These are phyloP conservation scores for Dendrolimus kikuchii DNA, from an alignment of 1,140 invertebrate genomes.

Conservation along the genomic window DNA sequence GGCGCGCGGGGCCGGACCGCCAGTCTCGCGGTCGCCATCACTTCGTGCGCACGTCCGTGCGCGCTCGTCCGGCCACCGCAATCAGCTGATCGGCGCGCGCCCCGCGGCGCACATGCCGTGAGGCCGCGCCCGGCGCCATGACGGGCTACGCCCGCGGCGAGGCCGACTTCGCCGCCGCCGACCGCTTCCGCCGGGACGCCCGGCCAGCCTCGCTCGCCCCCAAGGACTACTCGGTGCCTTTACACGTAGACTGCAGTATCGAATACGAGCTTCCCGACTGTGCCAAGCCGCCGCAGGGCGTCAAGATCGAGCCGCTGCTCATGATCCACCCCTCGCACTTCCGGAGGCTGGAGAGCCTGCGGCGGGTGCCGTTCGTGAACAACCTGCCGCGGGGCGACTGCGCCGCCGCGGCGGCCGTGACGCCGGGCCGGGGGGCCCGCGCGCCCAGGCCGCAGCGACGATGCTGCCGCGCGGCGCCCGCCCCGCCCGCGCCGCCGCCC, in stretches of 20 bases:
- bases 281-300: conserved; percentile 82
- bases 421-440: conserved; percentile 24
- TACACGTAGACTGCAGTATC: conserved; percentile 87
- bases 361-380: conserved; percentile 76
- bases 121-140: conserved; percentile 54
- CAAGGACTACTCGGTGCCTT: conserved; percentile 82
- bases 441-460: conserved; percentile 22
- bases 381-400: conserved; percentile 47
- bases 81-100: conserved; percentile 58
- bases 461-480: conserved; percentile 27
- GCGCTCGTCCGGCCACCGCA: conserved; percentile 29
- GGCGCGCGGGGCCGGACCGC: conserved; percentile 24
- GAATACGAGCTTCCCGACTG: conserved; percentile 87
- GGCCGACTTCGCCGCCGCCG: conserved; percentile 54
- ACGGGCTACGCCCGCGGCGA: conserved; percentile 67
- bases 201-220: conserved; percentile 49
- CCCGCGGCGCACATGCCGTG: conserved; percentile 62
- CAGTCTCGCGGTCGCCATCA: conserved; percentile 42
- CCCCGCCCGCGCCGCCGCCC: conserved; percentile 19
- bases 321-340: conserved; percentile 91
- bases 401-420: conserved; percentile 18
- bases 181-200: conserved; percentile 40
- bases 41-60: conserved; percentile 41
- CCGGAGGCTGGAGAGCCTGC: conserved; percentile 79
- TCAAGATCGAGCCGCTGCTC: conserved; percentile 80